Base-by-base conservation (phyloP, 2,888 invertebrate genomes). In the Cataglyphis rosenhaueri region DNA sequence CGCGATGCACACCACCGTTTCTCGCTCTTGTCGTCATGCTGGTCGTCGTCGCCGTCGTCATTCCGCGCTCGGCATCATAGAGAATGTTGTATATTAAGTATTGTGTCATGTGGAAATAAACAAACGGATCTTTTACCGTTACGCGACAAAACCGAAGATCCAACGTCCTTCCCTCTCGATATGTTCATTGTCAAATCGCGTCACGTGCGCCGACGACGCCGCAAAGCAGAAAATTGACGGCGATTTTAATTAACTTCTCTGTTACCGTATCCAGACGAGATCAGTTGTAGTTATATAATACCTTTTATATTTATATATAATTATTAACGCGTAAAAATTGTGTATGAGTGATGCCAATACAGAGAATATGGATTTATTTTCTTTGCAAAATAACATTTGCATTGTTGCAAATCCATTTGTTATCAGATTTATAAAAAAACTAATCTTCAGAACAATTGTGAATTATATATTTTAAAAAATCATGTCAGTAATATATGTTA, bases 91-190 rank as follows among this genome's bases (percentile, higher is more conserved):
- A 83, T 82, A 64, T 78, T 68, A 74, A 79, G 66, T 74, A 83
- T 76, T 57, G 83, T 85, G 75, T 79, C 85, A 44, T 82, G 76
- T 68, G 79, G 82, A 83, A 82, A 86, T 84, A 85, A 88, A 90
- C 84, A 87, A 84, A 66, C 81, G 83, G 73, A 66, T 75, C 76
- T 66, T 74, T 61, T 82, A 57, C 65, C 32, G 65, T 32, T 32
- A 15, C 78, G 76, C 73, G 73, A 65, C 65, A 41, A 73, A 73
- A 59, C 74, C 75, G 78, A 79, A 79, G 78, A 79, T 79, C 59
- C 78, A 18, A 73, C 78, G 44, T 74, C 74, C 21, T 52, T 52
- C 74, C 44, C 59, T 44, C 44, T 41, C 74, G 74, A 79, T 59
- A 59, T 25, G 74, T 59, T 73, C 78, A 79, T 79, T 79, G 78